Evolutionary conservation across 2,888 invertebrate species (phyloP), one percentile per base, ranked within the genome.

Genomic region (Strigamia crassipes): DNA sequence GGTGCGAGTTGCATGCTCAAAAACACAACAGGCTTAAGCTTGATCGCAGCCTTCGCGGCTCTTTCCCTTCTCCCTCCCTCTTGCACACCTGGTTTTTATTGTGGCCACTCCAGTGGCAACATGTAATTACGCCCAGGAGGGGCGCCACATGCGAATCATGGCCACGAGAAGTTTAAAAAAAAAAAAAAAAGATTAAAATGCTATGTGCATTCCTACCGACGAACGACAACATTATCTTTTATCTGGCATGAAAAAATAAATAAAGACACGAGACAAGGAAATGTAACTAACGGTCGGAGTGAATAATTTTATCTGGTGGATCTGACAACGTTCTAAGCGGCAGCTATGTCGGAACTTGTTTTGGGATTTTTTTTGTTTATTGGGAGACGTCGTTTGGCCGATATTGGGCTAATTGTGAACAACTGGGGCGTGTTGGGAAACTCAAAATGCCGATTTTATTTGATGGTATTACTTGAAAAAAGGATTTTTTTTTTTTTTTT

Each of bases 61-160:
- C 51, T 15, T 10, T 15, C 15, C 27, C 66, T 61, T 61, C 61
- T 61, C 61, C 61, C 61, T 23, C 61, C 21, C n/a, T n/a, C n/a
- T 1, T 66, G 66, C 66, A 66, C 66, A 66, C 66, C 66, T 66
- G 66, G 66, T 31, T 66, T 66, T 66, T 66, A 66, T 66, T 66
- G 66, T 66, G 66, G 66, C 66, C 66, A 66, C 66, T 66, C 66
- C 66, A 66, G 66, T 66, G 66, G 66, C 66, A 66, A 66, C 66
- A 66, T 66, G 66, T 66, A 66, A 66, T 66, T 66, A 66, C 66
- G 66, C 66, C 66, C 66, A 66, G 66, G 31, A 66, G 66, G 66
- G 66, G 66, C 66, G 66, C 66, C 27, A 27, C 66, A 66, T 66
- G 66, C 27, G 66, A 66, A 66, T 66, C 66, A 66, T 27, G 66